phyloP scores from a whole-genome alignment of 1,140 invertebrate species.

The Homalodisca vitripennis region DNA sequence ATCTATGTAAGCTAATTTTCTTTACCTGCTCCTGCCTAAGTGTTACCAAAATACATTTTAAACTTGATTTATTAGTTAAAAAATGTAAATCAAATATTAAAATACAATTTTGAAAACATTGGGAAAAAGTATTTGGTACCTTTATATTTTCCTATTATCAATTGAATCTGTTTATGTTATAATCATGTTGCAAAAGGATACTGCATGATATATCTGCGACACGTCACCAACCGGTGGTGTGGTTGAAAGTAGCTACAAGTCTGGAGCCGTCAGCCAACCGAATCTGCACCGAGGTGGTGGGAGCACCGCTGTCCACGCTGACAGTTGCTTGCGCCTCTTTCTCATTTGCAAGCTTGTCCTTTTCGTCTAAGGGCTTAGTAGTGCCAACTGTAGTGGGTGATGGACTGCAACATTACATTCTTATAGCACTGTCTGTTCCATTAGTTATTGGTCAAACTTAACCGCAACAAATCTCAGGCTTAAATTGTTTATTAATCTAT shows the following conservation, averaged over 20 bases:
- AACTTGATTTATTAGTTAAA: too few relatives aligned
- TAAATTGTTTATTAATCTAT: not conserved
- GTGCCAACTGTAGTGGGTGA: slow-evolving; percentile 47
- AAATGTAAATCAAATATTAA: too few relatives aligned
- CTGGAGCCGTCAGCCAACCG: slow-evolving; percentile 87
- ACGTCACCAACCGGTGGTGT: slow-evolving; percentile 83
- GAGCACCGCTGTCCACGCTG: slow-evolving; percentile 65
- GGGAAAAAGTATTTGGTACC: too few relatives aligned
- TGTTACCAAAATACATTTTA: too few relatives aligned
- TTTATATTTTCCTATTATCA: too few relatives aligned
- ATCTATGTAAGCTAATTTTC: too few relatives aligned
- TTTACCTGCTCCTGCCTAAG: too few relatives aligned
- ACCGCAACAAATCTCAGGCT: not conserved
- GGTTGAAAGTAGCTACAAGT: slow-evolving; percentile 83
- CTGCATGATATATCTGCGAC: slow-evolving; percentile 70
- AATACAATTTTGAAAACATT: too few relatives aligned
- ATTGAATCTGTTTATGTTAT: too few relatives aligned
- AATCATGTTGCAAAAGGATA: slow-evolving; percentile 61
- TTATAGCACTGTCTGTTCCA: not conserved
- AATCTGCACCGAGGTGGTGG: slow-evolving; percentile 86
- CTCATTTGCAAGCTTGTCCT: slow-evolving; percentile 57
- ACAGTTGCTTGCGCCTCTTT: slow-evolving; percentile 60
- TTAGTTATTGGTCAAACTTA: too few relatives aligned
- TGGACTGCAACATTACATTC: slow-evolving; percentile 57
- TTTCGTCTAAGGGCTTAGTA: slow-evolving; percentile 38